These are phyloP conservation scores for Dinocampus coccinellae DNA, from an alignment of 2,888 invertebrate species.

Conservation along the genomic window DNA sequence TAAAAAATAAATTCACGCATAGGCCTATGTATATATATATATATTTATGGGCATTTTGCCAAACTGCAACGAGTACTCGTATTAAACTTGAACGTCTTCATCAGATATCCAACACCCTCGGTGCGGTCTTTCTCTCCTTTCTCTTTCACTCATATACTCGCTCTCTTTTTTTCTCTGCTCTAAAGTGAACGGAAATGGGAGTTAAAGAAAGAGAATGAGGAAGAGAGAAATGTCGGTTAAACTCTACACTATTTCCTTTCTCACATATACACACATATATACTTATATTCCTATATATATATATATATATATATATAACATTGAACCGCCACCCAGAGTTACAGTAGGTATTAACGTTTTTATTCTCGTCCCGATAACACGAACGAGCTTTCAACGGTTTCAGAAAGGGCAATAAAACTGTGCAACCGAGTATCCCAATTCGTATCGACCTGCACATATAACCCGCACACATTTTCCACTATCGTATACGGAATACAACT, in stretches of 20 bases:
- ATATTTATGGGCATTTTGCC: constrained; percentile 22
- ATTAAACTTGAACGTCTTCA: constrained; percentile 33
- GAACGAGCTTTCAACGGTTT: constrained; percentile 38
- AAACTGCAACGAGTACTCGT: constrained; percentile 16
- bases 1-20: constrained; percentile 45
- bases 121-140: no score
- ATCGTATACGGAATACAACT: background rate
- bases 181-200: background rate
- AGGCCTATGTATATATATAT: constrained; percentile 7
- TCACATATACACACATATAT: no score
- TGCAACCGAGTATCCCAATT: constrained; percentile 29
- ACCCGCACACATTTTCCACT: background rate
- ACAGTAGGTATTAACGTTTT: constrained; percentile 39
- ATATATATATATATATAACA: no score
- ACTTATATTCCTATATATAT: no score
- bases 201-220: constrained; percentile 44
- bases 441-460: constrained; percentile 29
- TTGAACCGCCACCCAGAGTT: constrained; percentile 30
- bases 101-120: constrained; percentile 21
- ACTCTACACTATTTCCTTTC: constrained; percentile 9
- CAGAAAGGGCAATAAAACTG: constrained; percentile 31
- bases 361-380: constrained; percentile 36
- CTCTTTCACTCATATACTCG: background rate
- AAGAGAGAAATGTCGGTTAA: constrained; percentile 45
- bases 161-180: constrained; percentile 18